Percentiles rank a stretch among this genome's conserved stretches.
Evolutionary conservation across 2,113 vertebrate species (phyloP).

Genomic region (Tachycineta bicolor): DNA sequence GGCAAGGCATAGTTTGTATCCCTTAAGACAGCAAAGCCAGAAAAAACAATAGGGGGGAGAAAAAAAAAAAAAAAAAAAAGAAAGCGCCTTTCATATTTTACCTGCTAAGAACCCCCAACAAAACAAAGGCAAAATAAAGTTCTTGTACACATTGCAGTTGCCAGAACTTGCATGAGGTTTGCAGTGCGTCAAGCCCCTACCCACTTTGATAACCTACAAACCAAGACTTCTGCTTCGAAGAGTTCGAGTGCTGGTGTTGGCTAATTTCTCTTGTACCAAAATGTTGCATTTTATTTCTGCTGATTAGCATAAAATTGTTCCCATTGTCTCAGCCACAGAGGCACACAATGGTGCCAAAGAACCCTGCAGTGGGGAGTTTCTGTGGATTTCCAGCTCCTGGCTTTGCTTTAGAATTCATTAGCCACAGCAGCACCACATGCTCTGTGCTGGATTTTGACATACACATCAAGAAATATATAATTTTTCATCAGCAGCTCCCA

Average conservation of each 20-base stretch:
- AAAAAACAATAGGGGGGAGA: neutral
- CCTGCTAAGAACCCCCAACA: neutral
- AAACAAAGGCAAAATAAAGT: neutral
- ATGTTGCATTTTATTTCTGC: constrained; percentile 80
- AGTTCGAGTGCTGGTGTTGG: constrained; percentile 17
- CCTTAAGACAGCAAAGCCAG: neutral
- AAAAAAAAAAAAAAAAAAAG: neutral
- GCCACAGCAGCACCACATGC: neutral
- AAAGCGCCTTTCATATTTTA: neutral
- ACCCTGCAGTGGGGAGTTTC: constrained; percentile 75
- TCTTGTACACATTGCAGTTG: neutral
- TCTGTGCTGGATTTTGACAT: neutral
- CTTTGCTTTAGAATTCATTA: constrained; percentile 30
- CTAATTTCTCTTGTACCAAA: constrained; percentile 73
- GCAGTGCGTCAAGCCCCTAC: neutral
- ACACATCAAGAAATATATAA: neutral
- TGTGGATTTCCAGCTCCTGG: constrained; percentile 15
- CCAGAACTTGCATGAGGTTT: neutral
- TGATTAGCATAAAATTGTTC: constrained; percentile 95
- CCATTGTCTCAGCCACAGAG: constrained; percentile 82
- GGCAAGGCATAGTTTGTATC: neutral
- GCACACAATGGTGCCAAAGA: constrained; percentile 82
- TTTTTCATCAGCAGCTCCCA: neutral
- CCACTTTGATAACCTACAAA: neutral
- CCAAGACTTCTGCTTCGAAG: neutral